phyloP scores from a whole-genome alignment of 2,797 vertebrate genomes.

The Enteromius thamalakanensis region DNA sequence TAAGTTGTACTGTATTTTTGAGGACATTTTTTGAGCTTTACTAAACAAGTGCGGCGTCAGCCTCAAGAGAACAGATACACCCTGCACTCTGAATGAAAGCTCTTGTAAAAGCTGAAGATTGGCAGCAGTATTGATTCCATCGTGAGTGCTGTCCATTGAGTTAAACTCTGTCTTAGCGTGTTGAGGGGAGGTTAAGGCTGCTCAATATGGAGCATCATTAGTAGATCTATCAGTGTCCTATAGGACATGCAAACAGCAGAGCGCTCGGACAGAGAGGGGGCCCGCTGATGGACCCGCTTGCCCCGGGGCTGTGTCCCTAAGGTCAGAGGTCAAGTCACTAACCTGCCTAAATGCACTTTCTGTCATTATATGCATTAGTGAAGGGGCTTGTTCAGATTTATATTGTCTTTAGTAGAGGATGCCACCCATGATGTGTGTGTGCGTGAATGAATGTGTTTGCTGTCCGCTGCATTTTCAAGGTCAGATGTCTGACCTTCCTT shows the following conservation, averaged over 20 bases:
- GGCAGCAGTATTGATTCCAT: slow-evolving; percentile 41
- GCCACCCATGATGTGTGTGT: slow-evolving; percentile 21
- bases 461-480: slow-evolving; percentile 27
- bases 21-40: not conserved
- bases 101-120: slow-evolving; percentile 30
- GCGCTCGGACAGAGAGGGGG: slow-evolving; percentile 79
- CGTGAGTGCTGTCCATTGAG: slow-evolving; percentile 48
- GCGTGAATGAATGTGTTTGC: slow-evolving; percentile 19
- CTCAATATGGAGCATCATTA: slow-evolving; percentile 82
- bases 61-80: not conserved
- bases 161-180: slow-evolving; percentile 33
- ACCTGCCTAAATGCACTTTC: slow-evolving; percentile 88
- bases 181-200: slow-evolving; percentile 84
- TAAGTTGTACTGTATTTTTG: not conserved
- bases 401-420: slow-evolving; percentile 24
- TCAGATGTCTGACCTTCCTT: slow-evolving; percentile 38
- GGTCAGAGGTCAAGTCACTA: slow-evolving; percentile 92
- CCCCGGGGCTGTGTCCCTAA: slow-evolving; percentile 71
- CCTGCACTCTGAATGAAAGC: slow-evolving; percentile 20
- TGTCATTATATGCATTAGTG: slow-evolving; percentile 84
- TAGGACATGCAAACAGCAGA: slow-evolving; percentile 78
- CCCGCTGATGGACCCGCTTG: slow-evolving; percentile 69
- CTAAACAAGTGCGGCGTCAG: not conserved
- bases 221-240: slow-evolving; percentile 84
- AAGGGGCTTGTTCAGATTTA: slow-evolving; percentile 21